Evolutionary conservation across 2,888 invertebrate species (phyloP).

Genomic region (Onthophagus sagittarius): DNA sequence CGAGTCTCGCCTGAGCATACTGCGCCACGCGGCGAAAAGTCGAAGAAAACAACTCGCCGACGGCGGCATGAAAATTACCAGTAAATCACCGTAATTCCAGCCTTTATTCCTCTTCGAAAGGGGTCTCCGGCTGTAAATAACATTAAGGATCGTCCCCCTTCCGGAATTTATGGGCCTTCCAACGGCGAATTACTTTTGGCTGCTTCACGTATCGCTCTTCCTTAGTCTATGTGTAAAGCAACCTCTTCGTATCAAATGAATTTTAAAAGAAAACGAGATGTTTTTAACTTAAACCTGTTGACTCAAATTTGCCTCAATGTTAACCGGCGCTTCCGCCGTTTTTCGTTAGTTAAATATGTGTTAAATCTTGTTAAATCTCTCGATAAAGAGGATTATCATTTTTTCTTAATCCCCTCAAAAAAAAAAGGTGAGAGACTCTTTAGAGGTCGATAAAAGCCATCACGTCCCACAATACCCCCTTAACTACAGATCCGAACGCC

Average conservation of each 20-base stretch:
- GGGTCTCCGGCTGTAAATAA: background rate
- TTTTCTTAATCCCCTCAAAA: background rate
- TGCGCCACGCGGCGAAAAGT: conserved; percentile 2
- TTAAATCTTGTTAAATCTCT: too few species aligned
- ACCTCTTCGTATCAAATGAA: background rate
- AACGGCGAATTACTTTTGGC: background rate
- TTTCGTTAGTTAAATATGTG: too few species aligned
- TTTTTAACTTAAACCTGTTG: too few species aligned
- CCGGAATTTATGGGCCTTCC: background rate
- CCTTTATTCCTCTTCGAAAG: background rate
- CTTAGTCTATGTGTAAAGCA: background rate
- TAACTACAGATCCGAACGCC: background rate
- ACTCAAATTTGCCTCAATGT: too few species aligned
- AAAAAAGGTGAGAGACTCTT: background rate
- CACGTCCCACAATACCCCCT: background rate
- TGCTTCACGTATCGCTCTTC: background rate
- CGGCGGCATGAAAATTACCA: conserved; percentile 11
- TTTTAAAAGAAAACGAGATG: background rate
- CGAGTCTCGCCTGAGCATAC: background rate
- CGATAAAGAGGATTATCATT: background rate
- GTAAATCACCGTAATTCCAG: conserved; percentile 11
- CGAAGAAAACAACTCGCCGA: conserved; percentile 10
- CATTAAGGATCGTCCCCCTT: background rate
- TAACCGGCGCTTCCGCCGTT: too few species aligned
- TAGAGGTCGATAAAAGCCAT: background rate